Base-by-base conservation (phyloP, 2,113 vertebrate genomes). In the Pollachius pollachius region DNA sequence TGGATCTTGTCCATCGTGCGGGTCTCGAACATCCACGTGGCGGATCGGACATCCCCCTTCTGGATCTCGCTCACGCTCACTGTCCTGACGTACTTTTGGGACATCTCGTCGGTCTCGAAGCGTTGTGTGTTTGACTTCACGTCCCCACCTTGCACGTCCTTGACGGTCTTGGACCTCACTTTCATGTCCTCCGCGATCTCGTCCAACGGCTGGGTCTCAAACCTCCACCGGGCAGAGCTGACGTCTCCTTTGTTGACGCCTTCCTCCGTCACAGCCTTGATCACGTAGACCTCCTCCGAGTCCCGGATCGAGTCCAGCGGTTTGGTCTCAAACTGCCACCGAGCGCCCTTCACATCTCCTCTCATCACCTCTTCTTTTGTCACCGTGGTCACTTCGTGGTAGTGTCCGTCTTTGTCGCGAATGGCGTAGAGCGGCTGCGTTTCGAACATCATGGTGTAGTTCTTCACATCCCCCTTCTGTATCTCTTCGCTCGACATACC, bases 291-390 rank as follows among this genome's bases (percentile, higher is more conserved):
- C 57, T 93, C 91, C 83, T 96, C 90, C 15, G 93, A 92, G 71
- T 94, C 85, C 69, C 90, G 93, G 70, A 97, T 95, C 58, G 93
- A 93, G 76, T 95, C 95, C 71, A 97, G 81, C 15, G 95, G 95
- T 74, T 95, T 97, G 27, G 96, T 97, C 88, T 97, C 96, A 89
- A 97, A 97, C 67, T 95, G 78, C 96, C 96, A 97, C 15, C 95
- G 92, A 34, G 95, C 95, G 60, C 95, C 95, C 61, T 94, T 91
- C 19, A 97, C 96, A 76, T 97, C 95, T 74, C 95, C 95, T 57
- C 93, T 91, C 79, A 94, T 86, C n/a, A 96, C 84, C 70, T 97
- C 95, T 78, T 97, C 95, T 72, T 96, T 97, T 54, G 93, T 95
- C 58, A 97, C 94, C 3, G 95, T 97, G 13, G 95, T 97, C 1